Base-by-base conservation (phyloP, 2,113 vertebrate genomes). In the Pygoscelis adeliae region DNA sequence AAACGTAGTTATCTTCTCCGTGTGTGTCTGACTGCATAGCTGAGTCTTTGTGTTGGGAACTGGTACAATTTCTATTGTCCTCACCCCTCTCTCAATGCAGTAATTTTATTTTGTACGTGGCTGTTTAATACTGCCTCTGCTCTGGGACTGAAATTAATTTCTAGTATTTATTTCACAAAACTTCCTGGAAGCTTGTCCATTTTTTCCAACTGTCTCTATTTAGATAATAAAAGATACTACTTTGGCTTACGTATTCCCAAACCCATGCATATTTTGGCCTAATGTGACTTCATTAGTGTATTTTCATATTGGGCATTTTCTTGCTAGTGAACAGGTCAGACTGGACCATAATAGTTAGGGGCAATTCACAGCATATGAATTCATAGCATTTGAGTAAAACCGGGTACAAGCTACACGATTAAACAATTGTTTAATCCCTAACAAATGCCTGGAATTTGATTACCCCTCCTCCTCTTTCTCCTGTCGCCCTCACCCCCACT, bases 41-140 rank as follows among this genome's bases (percentile, higher is more conserved):
- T 34, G 44, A 76, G 38, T 14, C 65, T 81, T 87, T 62, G 32
- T 25, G 17, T 2, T n/a, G 26, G 21, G 23, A 20, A 83, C 12
- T 34, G 18, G 29, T 61, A 65, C 29, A 67, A 16, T 18, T 79
- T 73, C 36, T n/a, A 66, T 5, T 36, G 30, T 21, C 62, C 38
- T 56, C 49, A 76, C 1, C 6, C 30, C 27, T 62, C 32, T 55
- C 21, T 66, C 59, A 49, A 6, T 6, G 15, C 8, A 16, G 80
- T 88, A 0, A 25, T 58, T 77, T 83, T 62, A 36, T 46, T 83
- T 73, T 36, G 11, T 47, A 71, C 0, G 0, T 6, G 15, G 56
- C 55, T 44, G 1, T 32, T 84, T 23, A 78, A 32, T 32, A 34
- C 7, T 34, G 15, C 30, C 42, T 58, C 70, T 87, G 34, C 32